Percentiles rank a stretch among this genome's conserved stretches.
phyloP scores from a whole-genome alignment of 2,888 invertebrate species.

The Pseudococcus longispinus region DNA sequence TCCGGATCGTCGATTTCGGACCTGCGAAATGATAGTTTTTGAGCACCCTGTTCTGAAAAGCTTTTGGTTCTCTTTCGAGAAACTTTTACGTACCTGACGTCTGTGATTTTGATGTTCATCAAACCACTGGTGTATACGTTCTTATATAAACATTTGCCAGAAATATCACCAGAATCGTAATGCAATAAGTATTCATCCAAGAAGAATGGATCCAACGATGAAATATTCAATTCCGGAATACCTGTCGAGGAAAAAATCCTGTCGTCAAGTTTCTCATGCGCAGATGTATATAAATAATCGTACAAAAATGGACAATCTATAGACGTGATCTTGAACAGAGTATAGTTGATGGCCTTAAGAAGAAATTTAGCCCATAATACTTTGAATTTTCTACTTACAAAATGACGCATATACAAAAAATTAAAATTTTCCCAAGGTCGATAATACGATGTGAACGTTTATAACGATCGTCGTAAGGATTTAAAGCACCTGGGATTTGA shows the following conservation, averaged over 20 bases:
- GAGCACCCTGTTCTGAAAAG: neutral
- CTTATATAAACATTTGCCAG: slow-evolving; percentile 60
- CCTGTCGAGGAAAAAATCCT: slow-evolving; percentile 60
- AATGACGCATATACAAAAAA: neutral
- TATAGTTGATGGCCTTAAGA: neutral
- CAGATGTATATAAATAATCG: too few species aligned
- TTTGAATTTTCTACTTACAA: too few species aligned
- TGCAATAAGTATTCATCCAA: slow-evolving; percentile 60
- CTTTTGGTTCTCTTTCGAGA: neutral
- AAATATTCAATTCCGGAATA: slow-evolving; percentile 66
- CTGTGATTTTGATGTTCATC: slow-evolving; percentile 59
- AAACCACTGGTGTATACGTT: slow-evolving; percentile 60
- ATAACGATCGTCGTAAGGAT: too few species aligned
- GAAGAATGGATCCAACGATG: slow-evolving; percentile 61
- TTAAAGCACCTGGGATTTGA: too few species aligned
- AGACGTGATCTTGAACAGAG: neutral
- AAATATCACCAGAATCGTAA: slow-evolving; percentile 60
- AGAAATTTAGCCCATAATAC: neutral
- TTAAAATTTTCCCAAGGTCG: neutral
- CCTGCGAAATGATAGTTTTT: slow-evolving; percentile 61
- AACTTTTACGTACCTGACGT: slow-evolving; percentile 60
- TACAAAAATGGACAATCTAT: neutral
- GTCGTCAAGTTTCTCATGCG: neutral
- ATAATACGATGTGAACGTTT: neutral
- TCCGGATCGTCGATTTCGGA: slow-evolving; percentile 65